Conservation (phyloP, 2,888 invertebrate genomes). For the Apotomis turbidana region DNA sequence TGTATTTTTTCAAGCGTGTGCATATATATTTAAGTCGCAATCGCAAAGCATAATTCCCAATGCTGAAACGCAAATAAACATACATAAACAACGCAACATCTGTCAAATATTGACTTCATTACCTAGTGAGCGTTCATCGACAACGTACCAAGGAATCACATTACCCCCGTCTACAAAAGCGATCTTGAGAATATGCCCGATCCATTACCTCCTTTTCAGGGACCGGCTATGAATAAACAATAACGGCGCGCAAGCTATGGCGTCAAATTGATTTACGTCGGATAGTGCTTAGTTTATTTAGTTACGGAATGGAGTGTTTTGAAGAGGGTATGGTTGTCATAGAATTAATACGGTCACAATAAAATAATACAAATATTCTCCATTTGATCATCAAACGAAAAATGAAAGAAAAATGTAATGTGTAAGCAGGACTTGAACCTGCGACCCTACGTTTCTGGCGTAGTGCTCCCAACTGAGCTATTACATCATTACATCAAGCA, state of each 20-base stretch:
- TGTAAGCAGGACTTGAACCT: too few relatives aligned
- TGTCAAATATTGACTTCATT: background rate
- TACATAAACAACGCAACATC: background rate
- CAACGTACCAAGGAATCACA: constrained; percentile 5
- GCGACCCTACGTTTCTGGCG: too few relatives aligned
- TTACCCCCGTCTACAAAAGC: background rate
- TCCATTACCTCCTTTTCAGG: constrained; percentile 21
- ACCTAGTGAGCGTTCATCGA: background rate
- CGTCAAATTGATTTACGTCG: constrained; percentile 20
- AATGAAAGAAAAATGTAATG: too few relatives aligned
- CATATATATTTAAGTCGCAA: too few relatives aligned
- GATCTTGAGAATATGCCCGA: constrained; percentile 10
- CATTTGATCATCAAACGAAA: too few relatives aligned
- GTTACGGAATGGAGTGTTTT: constrained; percentile 8
- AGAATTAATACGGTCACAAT: background rate
- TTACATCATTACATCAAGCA: too few relatives aligned
- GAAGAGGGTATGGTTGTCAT: constrained; percentile 7
- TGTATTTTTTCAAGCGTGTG: too few relatives aligned
- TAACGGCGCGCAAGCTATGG: constrained; percentile 9
- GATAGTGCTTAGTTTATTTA: constrained; percentile 7
- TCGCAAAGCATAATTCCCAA: too few relatives aligned
- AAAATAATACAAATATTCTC: too few relatives aligned
- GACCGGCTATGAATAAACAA: constrained; percentile 20
- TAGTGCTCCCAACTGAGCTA: too few relatives aligned
- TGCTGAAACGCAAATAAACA: too few relatives aligned